These are phyloP conservation scores for Dipodomys merriami DNA, from an alignment of 2,113 vertebrate species.

Conservation along the genomic window DNA sequence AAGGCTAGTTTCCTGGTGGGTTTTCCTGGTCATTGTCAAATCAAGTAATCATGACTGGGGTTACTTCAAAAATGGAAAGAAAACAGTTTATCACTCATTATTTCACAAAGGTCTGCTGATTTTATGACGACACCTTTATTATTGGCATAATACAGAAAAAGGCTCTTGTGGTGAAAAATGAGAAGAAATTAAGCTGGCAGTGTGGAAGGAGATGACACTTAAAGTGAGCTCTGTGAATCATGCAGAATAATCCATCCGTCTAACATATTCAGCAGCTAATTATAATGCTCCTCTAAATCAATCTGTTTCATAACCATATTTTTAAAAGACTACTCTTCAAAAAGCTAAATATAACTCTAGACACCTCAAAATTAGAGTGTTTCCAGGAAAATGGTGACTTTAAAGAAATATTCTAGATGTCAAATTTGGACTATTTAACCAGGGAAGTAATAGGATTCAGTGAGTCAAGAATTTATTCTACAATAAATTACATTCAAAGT, in stretches of 20 bases:
- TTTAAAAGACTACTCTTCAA: conserved; percentile 74
- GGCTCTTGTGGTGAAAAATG: conserved; percentile 74
- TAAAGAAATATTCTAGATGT: conserved; percentile 69
- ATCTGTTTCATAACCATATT: conserved; percentile 79
- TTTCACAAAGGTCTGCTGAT: conserved; percentile 67
- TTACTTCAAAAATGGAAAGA: conserved; percentile 77
- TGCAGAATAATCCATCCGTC: conserved; percentile 78
- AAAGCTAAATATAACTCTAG: conserved; percentile 76
- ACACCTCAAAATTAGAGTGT: conserved; percentile 74
- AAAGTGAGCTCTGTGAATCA: conserved; percentile 82
- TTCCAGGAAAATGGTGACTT: conserved; percentile 77
- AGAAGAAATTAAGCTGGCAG: conserved; percentile 80
- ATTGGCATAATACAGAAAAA: conserved; percentile 73
- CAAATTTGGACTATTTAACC: conserved; percentile 66
- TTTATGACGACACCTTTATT: conserved; percentile 76
- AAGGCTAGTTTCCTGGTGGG: not conserved
- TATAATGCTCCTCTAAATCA: conserved; percentile 78
- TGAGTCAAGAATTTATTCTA: conserved; percentile 51
- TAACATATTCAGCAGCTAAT: conserved; percentile 82
- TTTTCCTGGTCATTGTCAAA: conserved; percentile 67
- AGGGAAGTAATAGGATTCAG: conserved; percentile 34
- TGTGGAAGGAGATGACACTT: conserved; percentile 76
- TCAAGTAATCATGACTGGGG: conserved; percentile 69
- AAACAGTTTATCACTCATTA: conserved; percentile 73
- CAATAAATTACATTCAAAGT: conserved; percentile 28